phyloP scores from a whole-genome alignment of 2,888 invertebrate genomes.

The Epistrophella euchroma region DNA sequence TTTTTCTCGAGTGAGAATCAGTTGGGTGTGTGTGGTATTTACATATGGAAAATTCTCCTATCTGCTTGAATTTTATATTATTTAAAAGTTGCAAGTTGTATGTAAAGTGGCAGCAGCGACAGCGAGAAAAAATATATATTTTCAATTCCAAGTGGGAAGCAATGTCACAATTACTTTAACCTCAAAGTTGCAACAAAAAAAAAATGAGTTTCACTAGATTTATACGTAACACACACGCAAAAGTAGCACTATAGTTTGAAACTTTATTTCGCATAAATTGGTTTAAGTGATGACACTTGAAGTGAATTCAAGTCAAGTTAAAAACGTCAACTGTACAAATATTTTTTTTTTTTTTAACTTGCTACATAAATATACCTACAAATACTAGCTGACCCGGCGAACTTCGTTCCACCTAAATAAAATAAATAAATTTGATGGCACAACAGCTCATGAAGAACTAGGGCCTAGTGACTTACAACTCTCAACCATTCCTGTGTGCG shows the following conservation, averaged over 20 bases:
- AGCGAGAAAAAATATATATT: slow-evolving; percentile 11
- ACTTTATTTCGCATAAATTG: slow-evolving; percentile 58
- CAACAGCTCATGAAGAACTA: too few relatives aligned
- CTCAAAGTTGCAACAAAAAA: slow-evolving; percentile 22
- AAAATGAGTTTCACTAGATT: slow-evolving; percentile 23
- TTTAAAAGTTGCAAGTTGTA: slow-evolving; percentile 23
- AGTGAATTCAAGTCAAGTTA: background rate
- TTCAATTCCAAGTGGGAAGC: slow-evolving; percentile 50
- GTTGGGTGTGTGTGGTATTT: slow-evolving; percentile 1
- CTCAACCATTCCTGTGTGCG: too few relatives aligned
- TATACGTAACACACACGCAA: slow-evolving; percentile 45
- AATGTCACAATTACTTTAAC: slow-evolving; percentile 53
- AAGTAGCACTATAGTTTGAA: slow-evolving; percentile 32
- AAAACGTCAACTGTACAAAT: background rate
- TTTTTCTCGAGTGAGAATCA: slow-evolving; percentile 1
- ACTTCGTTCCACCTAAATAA: too few relatives aligned
- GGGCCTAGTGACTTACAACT: too few relatives aligned
- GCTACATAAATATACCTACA: too few relatives aligned
- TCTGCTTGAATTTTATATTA: slow-evolving; percentile 46
- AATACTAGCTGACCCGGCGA: too few relatives aligned
- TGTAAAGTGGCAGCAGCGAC: slow-evolving; percentile 13
- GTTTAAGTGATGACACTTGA: slow-evolving; percentile 56
- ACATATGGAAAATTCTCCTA: slow-evolving; percentile 45
- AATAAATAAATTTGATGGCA: too few relatives aligned
- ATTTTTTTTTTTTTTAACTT: too few relatives aligned